These are phyloP conservation scores for Eupeodes luniger DNA, from an alignment of 2,888 invertebrate genomes.

Conservation along the genomic window DNA sequence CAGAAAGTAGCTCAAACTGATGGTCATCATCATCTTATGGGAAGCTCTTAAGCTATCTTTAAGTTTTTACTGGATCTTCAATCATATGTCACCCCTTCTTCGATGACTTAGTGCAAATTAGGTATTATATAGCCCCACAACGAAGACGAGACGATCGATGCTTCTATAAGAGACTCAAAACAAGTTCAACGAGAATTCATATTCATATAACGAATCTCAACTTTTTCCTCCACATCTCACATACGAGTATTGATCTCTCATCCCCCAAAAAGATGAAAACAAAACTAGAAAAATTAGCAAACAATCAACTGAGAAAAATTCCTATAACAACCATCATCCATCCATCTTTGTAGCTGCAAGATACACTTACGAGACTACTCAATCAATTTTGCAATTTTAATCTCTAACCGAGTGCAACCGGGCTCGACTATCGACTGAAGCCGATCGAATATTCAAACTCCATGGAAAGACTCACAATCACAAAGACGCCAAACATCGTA, in stretches of 20 bases:
- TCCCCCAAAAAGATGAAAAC: slow-evolving; percentile 5
- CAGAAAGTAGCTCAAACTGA: slow-evolving; percentile 59
- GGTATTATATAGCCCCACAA: slow-evolving; percentile 1
- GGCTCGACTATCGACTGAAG: slow-evolving; percentile 48
- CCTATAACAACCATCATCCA: slow-evolving; percentile 12
- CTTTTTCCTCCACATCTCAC: slow-evolving; percentile 28
- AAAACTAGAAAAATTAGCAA: slow-evolving; percentile 30
- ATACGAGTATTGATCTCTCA: slow-evolving; percentile 21
- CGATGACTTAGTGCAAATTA: slow-evolving; percentile 49
- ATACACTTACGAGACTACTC: slow-evolving; percentile 48
- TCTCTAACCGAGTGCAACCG: slow-evolving; percentile 68
- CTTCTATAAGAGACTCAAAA: slow-evolving; percentile 25
- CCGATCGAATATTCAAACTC: slow-evolving; percentile 47
- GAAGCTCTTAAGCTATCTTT: neutral
- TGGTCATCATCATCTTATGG: slow-evolving; percentile 13
- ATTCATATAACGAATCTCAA: slow-evolving; percentile 16
- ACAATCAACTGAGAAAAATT: slow-evolving; percentile 45
- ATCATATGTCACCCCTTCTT: slow-evolving; percentile 66
- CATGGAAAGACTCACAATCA: slow-evolving; percentile 15
- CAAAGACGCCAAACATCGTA: slow-evolving; percentile 22
- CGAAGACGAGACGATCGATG: neutral
- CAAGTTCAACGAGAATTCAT: slow-evolving; percentile 61
- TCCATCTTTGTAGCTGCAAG: neutral
- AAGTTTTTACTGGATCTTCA: slow-evolving; percentile 43
- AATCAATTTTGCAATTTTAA: slow-evolving; percentile 75